phyloP scores from a whole-genome alignment of 1,140 invertebrate species.

The Hyphantria cunea region DNA sequence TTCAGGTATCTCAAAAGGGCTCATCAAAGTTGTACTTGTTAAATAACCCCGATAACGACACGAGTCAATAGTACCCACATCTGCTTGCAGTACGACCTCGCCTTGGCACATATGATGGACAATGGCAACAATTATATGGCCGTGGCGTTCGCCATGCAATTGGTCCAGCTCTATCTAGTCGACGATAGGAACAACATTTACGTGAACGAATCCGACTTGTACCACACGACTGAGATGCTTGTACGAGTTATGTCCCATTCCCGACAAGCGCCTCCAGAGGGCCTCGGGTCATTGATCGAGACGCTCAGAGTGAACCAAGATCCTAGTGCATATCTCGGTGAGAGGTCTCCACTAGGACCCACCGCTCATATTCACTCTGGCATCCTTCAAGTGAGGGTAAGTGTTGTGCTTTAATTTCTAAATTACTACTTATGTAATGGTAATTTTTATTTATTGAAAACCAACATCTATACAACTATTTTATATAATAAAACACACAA shows the following conservation, averaged over 20 bases:
- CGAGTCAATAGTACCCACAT: neutral
- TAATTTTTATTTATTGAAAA: too few species aligned
- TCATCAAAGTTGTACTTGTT: too few species aligned
- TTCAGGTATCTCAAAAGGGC: too few species aligned
- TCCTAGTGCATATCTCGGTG: constrained; percentile 84
- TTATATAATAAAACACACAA: too few species aligned
- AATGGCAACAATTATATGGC: constrained; percentile 92
- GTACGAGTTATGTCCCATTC: constrained; percentile 88
- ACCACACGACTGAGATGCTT: constrained; percentile 92
- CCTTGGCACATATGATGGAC: constrained; percentile 93
- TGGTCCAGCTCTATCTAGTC: constrained; percentile 93
- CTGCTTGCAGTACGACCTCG: constrained; percentile 89
- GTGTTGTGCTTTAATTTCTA: constrained; percentile 31
- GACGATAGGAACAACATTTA: constrained; percentile 91
- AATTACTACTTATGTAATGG: too few species aligned
- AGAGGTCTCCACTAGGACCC: constrained; percentile 87
- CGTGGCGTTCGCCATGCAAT: constrained; percentile 94
- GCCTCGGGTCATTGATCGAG: constrained; percentile 89
- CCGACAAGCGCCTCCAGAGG: constrained; percentile 89
- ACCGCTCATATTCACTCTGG: constrained; percentile 96
- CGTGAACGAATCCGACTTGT: constrained; percentile 92
- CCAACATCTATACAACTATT: too few species aligned
- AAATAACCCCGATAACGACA: too few species aligned
- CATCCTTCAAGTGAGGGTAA: constrained; percentile 89
- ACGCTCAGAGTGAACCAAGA: constrained; percentile 88